phyloP scores from a whole-genome alignment of 2,888 invertebrate species.

The Hesperia comma region DNA sequence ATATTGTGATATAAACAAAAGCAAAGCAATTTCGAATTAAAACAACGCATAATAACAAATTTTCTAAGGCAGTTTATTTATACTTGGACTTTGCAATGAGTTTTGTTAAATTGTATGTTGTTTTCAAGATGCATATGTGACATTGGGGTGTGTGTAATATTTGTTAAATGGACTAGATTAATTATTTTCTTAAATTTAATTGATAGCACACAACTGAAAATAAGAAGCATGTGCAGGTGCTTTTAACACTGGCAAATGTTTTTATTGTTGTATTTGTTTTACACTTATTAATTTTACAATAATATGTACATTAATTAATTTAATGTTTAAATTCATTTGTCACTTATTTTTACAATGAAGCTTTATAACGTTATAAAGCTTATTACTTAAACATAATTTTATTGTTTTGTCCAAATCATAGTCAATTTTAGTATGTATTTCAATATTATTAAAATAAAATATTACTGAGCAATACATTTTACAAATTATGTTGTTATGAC shows the following conservation, averaged over 20 bases:
- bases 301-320: neutral
- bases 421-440: conserved; percentile 28
- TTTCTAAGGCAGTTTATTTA: conserved; percentile 10
- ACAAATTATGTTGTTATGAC: neutral
- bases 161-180: conserved; percentile 34
- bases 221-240: conserved; percentile 15
- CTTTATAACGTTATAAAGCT: neutral
- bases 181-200: conserved; percentile 35
- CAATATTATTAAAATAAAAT: conserved; percentile 15
- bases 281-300: conserved; percentile 12
- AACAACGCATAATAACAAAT: conserved; percentile 20
- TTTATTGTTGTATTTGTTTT: conserved; percentile 13
- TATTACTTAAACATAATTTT: neutral
- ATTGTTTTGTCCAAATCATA: conserved; percentile 25
- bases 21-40: conserved; percentile 12
- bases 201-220: conserved; percentile 22
- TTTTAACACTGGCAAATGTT: conserved; percentile 16
- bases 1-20: conserved; percentile 21
- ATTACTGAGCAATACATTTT: neutral
- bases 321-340: conserved; percentile 2
- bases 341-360: conserved; percentile 6
- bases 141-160: conserved; percentile 36
- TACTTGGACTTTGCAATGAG: conserved; percentile 17
- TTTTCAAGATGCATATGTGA: conserved; percentile 18
- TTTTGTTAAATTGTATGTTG: conserved; percentile 16